Percentiles rank a stretch among this genome's conserved stretches.
Evolutionary conservation across 2,797 vertebrate genomes (phyloP).

Genomic region (Pogoniulus pusillus): DNA sequence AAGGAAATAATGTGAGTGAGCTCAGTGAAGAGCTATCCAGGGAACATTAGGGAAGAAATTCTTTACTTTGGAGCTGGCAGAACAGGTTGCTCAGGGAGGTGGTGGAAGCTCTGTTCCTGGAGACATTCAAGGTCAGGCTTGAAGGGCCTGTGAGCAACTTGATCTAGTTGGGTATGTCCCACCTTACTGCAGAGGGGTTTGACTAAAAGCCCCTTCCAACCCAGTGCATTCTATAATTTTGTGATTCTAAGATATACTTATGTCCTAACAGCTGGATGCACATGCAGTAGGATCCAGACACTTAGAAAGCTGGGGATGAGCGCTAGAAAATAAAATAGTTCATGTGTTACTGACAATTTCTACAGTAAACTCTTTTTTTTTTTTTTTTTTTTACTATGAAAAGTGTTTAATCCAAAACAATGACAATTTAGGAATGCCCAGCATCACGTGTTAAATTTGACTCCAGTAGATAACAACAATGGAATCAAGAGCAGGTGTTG

Average conservation of each 20-base stretch:
- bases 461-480: background rate
- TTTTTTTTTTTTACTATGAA: background rate
- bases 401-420: background rate
- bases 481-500: background rate
- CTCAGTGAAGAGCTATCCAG: background rate
- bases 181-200: too few species aligned
- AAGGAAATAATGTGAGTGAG: background rate
- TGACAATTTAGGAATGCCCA: background rate
- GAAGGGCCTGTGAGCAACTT: too few species aligned
- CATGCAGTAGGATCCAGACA: background rate
- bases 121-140: too few species aligned
- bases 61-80: too few species aligned
- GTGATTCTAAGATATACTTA: background rate
- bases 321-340: rapidly evolving
- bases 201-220: too few species aligned
- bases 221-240: too few species aligned
- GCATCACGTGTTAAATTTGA: rapidly evolving
- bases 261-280: background rate
- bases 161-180: too few species aligned
- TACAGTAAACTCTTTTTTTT: background rate
- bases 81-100: too few species aligned
- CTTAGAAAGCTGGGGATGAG: background rate
- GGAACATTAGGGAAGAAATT: background rate
- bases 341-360: background rate
- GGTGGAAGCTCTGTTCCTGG: too few species aligned